Base-by-base conservation (phyloP, 1,140 invertebrate genomes). In the Whitmania pigra region DNA sequence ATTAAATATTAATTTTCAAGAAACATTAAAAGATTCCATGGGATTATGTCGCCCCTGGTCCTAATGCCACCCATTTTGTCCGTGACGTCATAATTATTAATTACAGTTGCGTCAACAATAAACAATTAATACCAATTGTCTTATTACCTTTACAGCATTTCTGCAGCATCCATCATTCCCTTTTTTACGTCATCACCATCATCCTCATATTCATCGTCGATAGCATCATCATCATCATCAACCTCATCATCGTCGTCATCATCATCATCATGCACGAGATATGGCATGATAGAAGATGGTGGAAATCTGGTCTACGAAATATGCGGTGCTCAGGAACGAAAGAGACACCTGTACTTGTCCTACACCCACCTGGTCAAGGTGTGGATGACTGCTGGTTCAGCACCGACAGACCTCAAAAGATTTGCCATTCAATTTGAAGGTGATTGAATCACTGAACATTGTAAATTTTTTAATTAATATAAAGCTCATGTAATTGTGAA, bases 341-440 rank as follows among this genome's bases (percentile, higher is more conserved):
- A 4, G 17, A 25, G 22, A 13, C 31, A 36, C 69, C 29, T 70
- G 31, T 54, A 70, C 18, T 49, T 25, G 18, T 70, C 69, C 36
- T 27, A 25, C 17, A 25, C 22, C 13, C 25, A 49, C 69, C n/a
- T 70, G 22, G 53, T 70, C 49, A 70, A 70, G 43, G 22, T 70
- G 22, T 54, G 69, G 43, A 25, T 49, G 43, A 70, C 69, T 0
- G 69, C 69, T 6, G 69, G 69, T 43, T 70, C 69, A 0, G 69
- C 69, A 27, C 69, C 69, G 9, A 70, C 69, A 1, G 69, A 70
- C 53, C 69, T 70, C 69, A 70, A 70, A 22, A 43, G 69, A 43
- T 70, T 53, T 29, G 69, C 53, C 18, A 70, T 70, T 49, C 40
- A 70, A 3, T 70, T 53, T 25, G 15, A 36, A 70, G 69, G 69